These are phyloP conservation scores for Oophaga pumilio DNA, from an alignment of 2,113 vertebrate genomes.

Conservation along the genomic window DNA sequence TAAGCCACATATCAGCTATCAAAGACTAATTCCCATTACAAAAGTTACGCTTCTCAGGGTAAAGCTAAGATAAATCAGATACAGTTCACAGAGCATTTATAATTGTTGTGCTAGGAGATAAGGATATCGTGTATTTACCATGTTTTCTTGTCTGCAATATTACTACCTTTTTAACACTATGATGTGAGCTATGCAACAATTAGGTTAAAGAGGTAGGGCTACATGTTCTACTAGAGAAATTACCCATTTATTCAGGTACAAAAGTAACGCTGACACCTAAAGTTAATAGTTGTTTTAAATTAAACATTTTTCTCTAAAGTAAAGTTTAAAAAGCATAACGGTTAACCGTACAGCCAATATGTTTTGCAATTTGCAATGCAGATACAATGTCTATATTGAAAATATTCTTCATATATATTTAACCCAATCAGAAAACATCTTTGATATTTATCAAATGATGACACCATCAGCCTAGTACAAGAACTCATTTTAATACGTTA, in stretches of 20 bases:
- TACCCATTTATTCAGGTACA: background rate
- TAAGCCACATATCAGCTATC: slow-evolving; percentile 55
- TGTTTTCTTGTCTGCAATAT: slow-evolving; percentile 11
- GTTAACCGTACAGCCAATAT: too few species aligned
- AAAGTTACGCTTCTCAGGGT: slow-evolving; percentile 22
- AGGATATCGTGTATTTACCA: slow-evolving; percentile 21
- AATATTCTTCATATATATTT: too few species aligned
- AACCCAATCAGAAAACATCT: too few species aligned
- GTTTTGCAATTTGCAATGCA: too few species aligned
- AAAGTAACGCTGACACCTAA: background rate
- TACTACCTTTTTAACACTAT: background rate
- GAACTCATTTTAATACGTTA: too few species aligned
- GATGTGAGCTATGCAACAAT: slow-evolving; percentile 8
- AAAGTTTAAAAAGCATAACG: too few species aligned
- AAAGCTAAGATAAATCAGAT: slow-evolving; percentile 50
- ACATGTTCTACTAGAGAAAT: background rate
- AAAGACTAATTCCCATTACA: slow-evolving; percentile 54
- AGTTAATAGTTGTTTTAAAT: background rate
- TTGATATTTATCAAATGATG: too few species aligned
- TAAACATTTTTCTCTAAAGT: too few species aligned
- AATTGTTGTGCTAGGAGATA: slow-evolving; percentile 47
- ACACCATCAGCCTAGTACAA: too few species aligned
- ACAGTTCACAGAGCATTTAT: slow-evolving; percentile 55
- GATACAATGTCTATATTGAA: too few species aligned
- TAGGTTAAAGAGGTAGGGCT: background rate